Base-by-base conservation (phyloP, 1,140 invertebrate species). In the Arctopsyche grandis region DNA sequence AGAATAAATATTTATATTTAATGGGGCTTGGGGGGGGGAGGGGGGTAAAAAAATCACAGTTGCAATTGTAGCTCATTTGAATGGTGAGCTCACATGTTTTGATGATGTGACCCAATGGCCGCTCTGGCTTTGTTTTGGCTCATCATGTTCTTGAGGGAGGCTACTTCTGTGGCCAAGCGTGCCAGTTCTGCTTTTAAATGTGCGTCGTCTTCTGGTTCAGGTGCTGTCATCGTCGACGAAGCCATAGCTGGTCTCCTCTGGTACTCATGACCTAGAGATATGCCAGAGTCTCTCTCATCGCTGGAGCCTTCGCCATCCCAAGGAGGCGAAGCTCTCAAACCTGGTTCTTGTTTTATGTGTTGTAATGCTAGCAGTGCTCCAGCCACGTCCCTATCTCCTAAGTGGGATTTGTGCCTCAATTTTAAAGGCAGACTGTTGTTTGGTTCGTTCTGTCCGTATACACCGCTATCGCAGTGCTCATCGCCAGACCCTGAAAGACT, bases 81-180 rank as follows among this genome's bases (percentile, higher is more conserved):
- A 66, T 12, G 1, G 1, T 24, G 12, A 29, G 60, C 22, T 71
- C 26, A 78, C 21, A 71, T 71, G 19, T 78, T 69, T 48, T 60
- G 77, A 66, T 76, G 73, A 19, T 76, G 78, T 16, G n/a, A n/a
- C n/a, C n/a, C n/a, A n/a, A n/a, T n/a, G n/a, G 60, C 52, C 0
- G 74, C 83, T 84, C 79, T 86, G 75, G 86, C 82, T 88, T 83
- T 88, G 84, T 87, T 88, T 79, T 90, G 88, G 70, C 89, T 90
- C 83, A 93, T 90, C 16, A 29, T 16, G 78, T 92, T 93, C 84
- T 97, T 95, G 0, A 98, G 91, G 80, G 92, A 93, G n/a, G 95
- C 96, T 52, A 98, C 96, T 86, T 99, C 97, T 0, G 94, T 95
- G 9, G 96, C 96, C 4, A 99, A 90, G 76, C 94, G 90, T 74